Evolutionary conservation across 2,113 vertebrate species (phyloP).

Genomic region (Malaclemys terrapin): DNA sequence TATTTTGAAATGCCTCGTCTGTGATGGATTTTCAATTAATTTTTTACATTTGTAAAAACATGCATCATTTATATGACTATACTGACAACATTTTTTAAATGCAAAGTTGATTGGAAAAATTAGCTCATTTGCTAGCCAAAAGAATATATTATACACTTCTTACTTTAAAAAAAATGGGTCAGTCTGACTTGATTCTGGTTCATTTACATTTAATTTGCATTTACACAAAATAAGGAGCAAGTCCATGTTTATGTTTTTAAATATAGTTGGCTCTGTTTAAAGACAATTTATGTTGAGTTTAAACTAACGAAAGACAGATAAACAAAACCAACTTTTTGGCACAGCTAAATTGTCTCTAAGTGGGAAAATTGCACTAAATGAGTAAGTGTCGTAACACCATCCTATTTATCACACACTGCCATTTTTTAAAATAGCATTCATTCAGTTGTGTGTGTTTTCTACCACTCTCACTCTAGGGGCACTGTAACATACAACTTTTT

Average conservation of each 20-base stretch:
- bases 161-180: constrained; percentile 26
- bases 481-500: not conserved
- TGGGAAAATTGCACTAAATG: constrained; percentile 36
- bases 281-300: not conserved
- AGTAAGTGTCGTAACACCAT: constrained; percentile 39
- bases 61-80: not conserved
- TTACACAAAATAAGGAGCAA: constrained; percentile 32
- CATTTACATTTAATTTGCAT: constrained; percentile 1
- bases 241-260: constrained; percentile 8
- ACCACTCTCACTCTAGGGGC: not conserved
- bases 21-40: constrained; percentile 38
- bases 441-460: accelerated
- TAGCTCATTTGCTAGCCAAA: not conserved
- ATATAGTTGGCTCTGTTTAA: constrained; percentile 27
- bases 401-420: constrained; percentile 9
- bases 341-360: constrained; percentile 21
- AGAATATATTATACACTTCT: not conserved
- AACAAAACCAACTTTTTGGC: constrained; percentile 25
- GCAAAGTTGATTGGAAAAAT: not conserved
- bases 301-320: constrained; percentile 18
- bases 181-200: constrained; percentile 18
- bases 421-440: constrained; percentile 47
- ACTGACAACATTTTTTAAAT: constrained; percentile 33
- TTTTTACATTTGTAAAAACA: constrained; percentile 14
- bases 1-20: not conserved